A percentile compares a stretch with the other conserved stretches of the same genome.
phyloP scores from a whole-genome alignment of 1,140 invertebrate genomes.

The Drosophila prosaltans region DNA sequence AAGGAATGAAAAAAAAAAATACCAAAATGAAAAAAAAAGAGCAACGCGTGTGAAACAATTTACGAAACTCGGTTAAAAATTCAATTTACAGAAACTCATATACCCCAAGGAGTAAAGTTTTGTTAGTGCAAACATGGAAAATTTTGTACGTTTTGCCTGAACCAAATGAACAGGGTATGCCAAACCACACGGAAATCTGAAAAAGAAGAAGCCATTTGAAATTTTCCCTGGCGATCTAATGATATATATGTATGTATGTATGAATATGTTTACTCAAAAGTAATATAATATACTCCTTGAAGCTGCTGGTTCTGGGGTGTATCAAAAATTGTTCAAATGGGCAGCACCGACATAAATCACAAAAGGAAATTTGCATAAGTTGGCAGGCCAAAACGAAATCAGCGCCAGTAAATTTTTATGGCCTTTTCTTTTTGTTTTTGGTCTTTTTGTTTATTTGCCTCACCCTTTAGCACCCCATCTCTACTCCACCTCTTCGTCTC shows the following conservation, averaged over 20 bases:
- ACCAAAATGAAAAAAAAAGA: constrained; percentile 35
- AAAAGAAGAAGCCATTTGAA: neutral
- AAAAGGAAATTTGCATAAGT: constrained; percentile 72
- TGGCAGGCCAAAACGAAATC: constrained; percentile 61
- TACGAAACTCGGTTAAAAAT: constrained; percentile 40
- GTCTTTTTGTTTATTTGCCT: constrained; percentile 41
- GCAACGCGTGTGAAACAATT: constrained; percentile 60
- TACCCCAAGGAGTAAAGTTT: constrained; percentile 46
- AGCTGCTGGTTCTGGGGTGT: constrained; percentile 1
- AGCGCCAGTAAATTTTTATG: constrained; percentile 54
- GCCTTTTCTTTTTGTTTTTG: constrained; percentile 37
- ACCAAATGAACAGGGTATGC: neutral
- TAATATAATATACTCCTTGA: neutral
- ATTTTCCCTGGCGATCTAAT: too few relatives aligned
- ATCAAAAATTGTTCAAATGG: constrained; percentile 30
- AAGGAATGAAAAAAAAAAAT: neutral
- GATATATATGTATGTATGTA: too few relatives aligned
- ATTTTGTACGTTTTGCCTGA: neutral
- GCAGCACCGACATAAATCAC: constrained; percentile 64
- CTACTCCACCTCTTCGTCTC: neutral
- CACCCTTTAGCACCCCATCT: constrained; percentile 2
- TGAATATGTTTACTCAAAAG: too few relatives aligned
- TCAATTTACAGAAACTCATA: constrained; percentile 57
- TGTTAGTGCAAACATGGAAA: neutral
- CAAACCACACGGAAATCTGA: neutral